Conservation (phyloP, 2,113 vertebrate genomes). For the Pelodiscus sinensis region DNA sequence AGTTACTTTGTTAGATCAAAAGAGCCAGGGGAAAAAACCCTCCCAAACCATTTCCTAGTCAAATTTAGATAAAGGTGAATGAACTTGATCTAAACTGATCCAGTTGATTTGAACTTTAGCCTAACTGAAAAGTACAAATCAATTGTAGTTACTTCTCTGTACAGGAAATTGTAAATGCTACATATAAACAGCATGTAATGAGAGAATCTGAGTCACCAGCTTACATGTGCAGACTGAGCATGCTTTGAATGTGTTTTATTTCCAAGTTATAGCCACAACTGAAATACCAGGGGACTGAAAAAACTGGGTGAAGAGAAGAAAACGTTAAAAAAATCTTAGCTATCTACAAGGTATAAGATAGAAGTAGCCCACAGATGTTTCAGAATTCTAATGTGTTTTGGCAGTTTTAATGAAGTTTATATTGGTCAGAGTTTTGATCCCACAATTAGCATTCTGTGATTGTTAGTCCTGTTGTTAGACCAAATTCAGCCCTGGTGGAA, state of each 20-base stretch:
- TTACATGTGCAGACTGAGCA: background rate
- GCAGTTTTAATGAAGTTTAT: background rate
- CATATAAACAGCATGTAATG: conserved; percentile 26
- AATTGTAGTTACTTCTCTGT: background rate
- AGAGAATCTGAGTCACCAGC: conserved; percentile 39
- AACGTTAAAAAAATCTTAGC: conserved; percentile 26
- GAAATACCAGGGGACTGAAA: conserved; percentile 26
- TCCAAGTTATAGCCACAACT: conserved; percentile 36
- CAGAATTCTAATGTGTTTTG: conserved; percentile 22
- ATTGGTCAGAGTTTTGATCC: background rate
- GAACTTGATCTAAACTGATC: conserved; percentile 4
- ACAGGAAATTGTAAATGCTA: conserved; percentile 29
- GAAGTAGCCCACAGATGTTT: background rate
- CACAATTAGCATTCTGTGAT: background rate
- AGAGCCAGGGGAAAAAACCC: background rate
- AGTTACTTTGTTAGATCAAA: conserved; percentile 16
- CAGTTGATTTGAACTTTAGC: conserved; percentile 35
- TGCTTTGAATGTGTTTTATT: background rate
- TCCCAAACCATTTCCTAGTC: background rate
- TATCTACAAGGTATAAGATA: conserved; percentile 48
- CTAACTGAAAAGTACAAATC: conserved; percentile 4
- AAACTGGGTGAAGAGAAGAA: background rate
- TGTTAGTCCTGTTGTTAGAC: background rate
- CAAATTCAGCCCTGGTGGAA: background rate
- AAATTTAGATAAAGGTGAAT: conserved; percentile 22